Base-by-base conservation (phyloP, 2,888 invertebrate species). In the Ennomos erosarius region DNA sequence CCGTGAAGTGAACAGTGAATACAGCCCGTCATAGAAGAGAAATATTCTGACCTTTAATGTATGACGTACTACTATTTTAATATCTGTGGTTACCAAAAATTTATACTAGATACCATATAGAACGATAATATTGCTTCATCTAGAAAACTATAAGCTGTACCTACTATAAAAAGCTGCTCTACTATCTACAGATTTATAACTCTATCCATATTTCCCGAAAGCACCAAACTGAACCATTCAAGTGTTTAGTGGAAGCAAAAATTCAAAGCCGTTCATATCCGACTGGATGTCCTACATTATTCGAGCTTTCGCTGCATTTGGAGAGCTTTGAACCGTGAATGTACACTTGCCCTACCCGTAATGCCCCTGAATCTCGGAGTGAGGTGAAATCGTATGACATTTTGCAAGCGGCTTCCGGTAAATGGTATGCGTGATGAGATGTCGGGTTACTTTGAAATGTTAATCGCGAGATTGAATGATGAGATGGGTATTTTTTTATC, bases 311-410 rank as follows among this genome's bases (percentile, higher is more conserved):
- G 12, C 43, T 50, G 57, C 57, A 58, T 57, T 57, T 34, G 39
- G 45, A 38, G 42, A 37, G 57, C 46, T 36, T 16, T 58, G 53
- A 55, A 54, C 54, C 48, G 50, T 53, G 57, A 60, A 53, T 54
- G 49, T 49, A 53, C 26, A 26, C 26, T 26, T 26, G 6, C 26
- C 3, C 26, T 6, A 26, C 54, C 45, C 37, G 49, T 35, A 39
- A 49, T 45, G 38, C 46, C 16, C 10, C 43, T 40, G 48, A 59
- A 53, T 49, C 52, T 58, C 52, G 12, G 58, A 48, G 36, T 46
- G 13, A 45, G 36, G 47, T 34, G 47, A 56, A 59, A 59, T 53
- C 53, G 48, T 49, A 48, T 53, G 58, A 53, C 53, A 59, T 59
- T 59, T 57, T 51, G 46, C 48, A 39, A 50, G 50, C 26, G 44